phyloP scores from a whole-genome alignment of 2,113 vertebrate species.

The Paraplagusia blochii region DNA sequence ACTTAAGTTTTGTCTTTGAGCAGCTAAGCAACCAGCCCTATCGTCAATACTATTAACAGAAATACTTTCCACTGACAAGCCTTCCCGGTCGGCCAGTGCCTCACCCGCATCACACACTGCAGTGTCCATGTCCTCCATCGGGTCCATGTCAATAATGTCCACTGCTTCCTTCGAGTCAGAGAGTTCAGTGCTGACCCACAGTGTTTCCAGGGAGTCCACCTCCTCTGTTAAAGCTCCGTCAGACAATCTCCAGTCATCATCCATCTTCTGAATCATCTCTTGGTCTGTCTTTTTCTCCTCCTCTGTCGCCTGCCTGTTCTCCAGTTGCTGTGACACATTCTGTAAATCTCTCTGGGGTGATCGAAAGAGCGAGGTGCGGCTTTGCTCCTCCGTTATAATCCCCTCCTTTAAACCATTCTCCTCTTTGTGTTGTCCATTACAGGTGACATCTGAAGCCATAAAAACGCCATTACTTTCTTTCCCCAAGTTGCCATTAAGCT shows the following conservation, averaged over 20 bases:
- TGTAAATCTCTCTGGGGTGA: slow-evolving; percentile 18
- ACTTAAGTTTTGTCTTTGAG: slow-evolving; percentile 1
- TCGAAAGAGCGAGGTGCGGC: slow-evolving; percentile 35
- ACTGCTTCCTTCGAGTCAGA: slow-evolving; percentile 44
- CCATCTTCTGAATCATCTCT: slow-evolving; percentile 40
- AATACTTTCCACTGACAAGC: slow-evolving; percentile 61
- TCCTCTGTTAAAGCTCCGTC: slow-evolving; percentile 57
- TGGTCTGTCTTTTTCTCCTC: slow-evolving; percentile 36
- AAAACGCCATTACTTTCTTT: slow-evolving; percentile 74
- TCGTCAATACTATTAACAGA: slow-evolving; percentile 56
- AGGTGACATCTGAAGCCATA: slow-evolving; percentile 54
- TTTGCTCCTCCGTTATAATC: slow-evolving; percentile 27
- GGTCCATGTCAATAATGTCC: slow-evolving; percentile 51
- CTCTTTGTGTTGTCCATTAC: slow-evolving; percentile 58
- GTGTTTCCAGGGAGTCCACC: slow-evolving; percentile 59
- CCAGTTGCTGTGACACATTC: slow-evolving; percentile 31
- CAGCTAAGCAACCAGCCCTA: slow-evolving; percentile 17
- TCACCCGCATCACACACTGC: slow-evolving; percentile 66
- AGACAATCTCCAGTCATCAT: slow-evolving; percentile 57
- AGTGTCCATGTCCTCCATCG: slow-evolving; percentile 54
- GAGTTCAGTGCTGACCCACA: slow-evolving; percentile 50
- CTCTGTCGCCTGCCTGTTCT: slow-evolving; percentile 28
- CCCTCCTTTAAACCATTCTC: slow-evolving; percentile 43
- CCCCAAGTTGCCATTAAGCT: slow-evolving; percentile 73
- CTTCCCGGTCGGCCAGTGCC: slow-evolving; percentile 66